Evolutionary conservation across 2,113 vertebrate species (phyloP), one percentile per base, ranked within the genome.

Genomic region (Spea bombifrons): DNA sequence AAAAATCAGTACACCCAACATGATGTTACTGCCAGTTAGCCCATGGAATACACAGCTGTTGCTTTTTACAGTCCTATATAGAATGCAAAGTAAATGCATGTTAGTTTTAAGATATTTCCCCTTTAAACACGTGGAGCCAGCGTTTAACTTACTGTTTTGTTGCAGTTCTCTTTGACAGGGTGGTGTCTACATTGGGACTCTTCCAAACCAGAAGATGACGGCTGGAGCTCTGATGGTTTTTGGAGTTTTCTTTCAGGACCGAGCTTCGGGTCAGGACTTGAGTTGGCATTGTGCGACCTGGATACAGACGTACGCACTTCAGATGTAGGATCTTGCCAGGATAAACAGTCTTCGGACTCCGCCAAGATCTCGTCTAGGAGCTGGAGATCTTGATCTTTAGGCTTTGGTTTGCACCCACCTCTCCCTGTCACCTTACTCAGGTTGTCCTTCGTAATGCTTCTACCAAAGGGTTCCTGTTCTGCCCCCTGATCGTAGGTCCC

Each of bases 361-460:
- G 71, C 83, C 83, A 87, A 78, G 76, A 86, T 59, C 66, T 85
- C 73, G 80, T 87, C 83, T 86, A 87, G 84, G 82, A 87, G 83
- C 86, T 76, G 81, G 82, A 83, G 63, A 76, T 87, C 59, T 46
- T 81, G 83, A 17, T 82, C 84, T 15, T 63, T 64, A 73, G 80
- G 82, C 55, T 8, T 47, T 8, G 75, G 66, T 12, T 59, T 71
- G 44, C 16, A 53, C 52, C 59, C 69, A 15, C 46, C 80, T 64
- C 7, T 47, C 44, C 3, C 52, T 0, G 4, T 52, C 8, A 63
- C 0, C n/a, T 48, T 13, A 49, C n/a, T 5, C 7, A 66, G 6
- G 5, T 69, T 6, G 5, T 57, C 1, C 46, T 53, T 47, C 55
- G n/a, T 30, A 8, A 46, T 16, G 44, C 4, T 45, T 46, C 5